Evolutionary conservation across 1,140 invertebrate genomes (phyloP), one percentile per base, ranked within the genome.

Genomic region (Bilobella aurantiaca): DNA sequence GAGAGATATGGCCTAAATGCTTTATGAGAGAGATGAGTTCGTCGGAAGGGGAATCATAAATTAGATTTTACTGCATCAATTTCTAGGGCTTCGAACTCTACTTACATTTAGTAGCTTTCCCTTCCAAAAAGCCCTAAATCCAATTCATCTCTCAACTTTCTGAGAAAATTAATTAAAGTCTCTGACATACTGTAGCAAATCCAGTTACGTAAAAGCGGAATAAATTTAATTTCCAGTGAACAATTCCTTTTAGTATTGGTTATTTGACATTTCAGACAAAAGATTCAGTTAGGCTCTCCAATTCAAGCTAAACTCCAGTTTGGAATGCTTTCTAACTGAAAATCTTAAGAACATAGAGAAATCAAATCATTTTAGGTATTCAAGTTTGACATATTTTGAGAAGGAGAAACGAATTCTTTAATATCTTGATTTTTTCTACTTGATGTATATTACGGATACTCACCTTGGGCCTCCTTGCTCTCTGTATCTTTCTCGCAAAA

Each of bases 401-500:
- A 42, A 18, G 8, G 34, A 42, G 34, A 42, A 42, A 18, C 8
- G 34, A 42, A 42, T 42, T 12, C 8, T 42, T 42, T 12, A 42
- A 42, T 42, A 42, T 12, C 34, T 12, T 42, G 34, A 42, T 12
- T 42, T 12, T 42, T 8, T 12, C 8, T 42, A 12, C 18, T 12
- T 42, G 18, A 18, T 12, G 34, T 12, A 12, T 12, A 18, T 12
- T 12, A 18, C 18, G 34, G n/a, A 23, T 21, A 8, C 32, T 28
- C 58, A 65, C 64, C 64, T 65, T 65, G 18, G 58, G 18, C 32
- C 58, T 65, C 37, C 46, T 32, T 5, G 56, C 34, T 56, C 60
- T 58, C 47, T 62, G 59, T 14, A 71, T 23, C 49, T 66, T 71
- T 42, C 67, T 62, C 21, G 67, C 69, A 37, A 69, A 71, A 49